A percentile compares a stretch with the other conserved stretches of the same genome.
Evolutionary conservation across 2,797 vertebrate genomes (phyloP).

Genomic region (Chelmon rostratus): DNA sequence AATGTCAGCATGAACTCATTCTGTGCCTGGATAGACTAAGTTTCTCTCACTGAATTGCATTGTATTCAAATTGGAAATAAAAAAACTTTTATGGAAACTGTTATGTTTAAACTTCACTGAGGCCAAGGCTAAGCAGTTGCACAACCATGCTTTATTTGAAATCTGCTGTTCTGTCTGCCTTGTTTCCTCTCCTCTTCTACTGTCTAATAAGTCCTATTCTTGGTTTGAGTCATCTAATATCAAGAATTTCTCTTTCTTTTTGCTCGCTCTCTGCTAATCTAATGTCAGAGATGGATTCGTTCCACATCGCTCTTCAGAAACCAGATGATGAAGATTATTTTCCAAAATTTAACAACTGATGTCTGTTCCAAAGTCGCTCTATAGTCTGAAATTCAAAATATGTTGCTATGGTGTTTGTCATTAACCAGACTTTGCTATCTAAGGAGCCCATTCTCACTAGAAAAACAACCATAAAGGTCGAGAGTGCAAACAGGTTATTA

Average conservation of each 20-base stretch:
- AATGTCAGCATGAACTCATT: background rate
- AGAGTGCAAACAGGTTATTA: no score
- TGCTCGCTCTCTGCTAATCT: background rate
- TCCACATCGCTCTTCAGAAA: background rate
- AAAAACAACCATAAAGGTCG: no score
- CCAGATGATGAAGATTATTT: no score
- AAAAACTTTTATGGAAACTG: background rate
- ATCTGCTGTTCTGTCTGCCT: no score
- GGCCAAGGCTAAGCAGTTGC: no score
- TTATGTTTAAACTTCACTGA: no score
- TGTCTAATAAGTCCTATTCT: background rate
- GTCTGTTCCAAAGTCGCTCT: background rate
- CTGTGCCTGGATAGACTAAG: background rate
- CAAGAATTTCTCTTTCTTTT: background rate
- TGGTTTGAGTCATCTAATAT: no score
- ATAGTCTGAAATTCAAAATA: background rate
- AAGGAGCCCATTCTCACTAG: no score
- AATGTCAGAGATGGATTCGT: background rate
- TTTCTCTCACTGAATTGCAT: background rate
- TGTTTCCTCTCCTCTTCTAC: background rate
- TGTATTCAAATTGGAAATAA: background rate
- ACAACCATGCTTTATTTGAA: no score
- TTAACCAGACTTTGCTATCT: no score
- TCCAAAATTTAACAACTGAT: no score
- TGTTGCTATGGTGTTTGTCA: background rate